Evolutionary conservation across 2,113 vertebrate genomes (phyloP).

Genomic region (Phylloscopus whistleri): DNA sequence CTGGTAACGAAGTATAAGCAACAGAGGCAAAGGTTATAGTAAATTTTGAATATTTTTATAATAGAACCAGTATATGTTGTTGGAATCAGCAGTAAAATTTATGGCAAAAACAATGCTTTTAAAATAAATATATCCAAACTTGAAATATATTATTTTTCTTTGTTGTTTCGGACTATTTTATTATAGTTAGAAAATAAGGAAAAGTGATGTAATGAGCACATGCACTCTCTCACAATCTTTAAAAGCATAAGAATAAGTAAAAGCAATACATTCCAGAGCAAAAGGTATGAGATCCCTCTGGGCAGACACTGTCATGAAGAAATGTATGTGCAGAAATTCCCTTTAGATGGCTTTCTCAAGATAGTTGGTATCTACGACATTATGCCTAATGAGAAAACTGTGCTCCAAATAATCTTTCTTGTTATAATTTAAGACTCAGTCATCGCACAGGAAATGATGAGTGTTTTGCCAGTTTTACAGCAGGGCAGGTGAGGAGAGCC

Average conservation of each 20-base stretch:
- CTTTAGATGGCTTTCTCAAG: background rate
- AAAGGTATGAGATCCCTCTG: background rate
- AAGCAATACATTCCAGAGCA: background rate
- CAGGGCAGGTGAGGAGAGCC: background rate
- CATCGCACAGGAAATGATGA: fast-evolving
- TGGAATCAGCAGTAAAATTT: background rate
- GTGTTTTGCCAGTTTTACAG: background rate
- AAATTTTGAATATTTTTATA: background rate
- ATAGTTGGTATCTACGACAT: background rate
- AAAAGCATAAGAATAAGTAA: background rate
- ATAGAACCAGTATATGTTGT: background rate
- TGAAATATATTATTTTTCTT: background rate
- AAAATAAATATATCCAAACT: background rate
- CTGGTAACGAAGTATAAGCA: background rate
- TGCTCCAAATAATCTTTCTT: background rate
- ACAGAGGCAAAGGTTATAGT: background rate
- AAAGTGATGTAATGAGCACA: background rate
- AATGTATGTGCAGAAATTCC: background rate
- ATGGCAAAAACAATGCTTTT: background rate
- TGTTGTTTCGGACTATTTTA: background rate
- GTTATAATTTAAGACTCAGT: background rate
- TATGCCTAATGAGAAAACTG: background rate
- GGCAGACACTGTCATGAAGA: background rate
- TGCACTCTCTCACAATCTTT: background rate
- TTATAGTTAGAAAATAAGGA: background rate